Conservation (phyloP, 2,113 vertebrate genomes). For the Corythaixoides concolor region DNA sequence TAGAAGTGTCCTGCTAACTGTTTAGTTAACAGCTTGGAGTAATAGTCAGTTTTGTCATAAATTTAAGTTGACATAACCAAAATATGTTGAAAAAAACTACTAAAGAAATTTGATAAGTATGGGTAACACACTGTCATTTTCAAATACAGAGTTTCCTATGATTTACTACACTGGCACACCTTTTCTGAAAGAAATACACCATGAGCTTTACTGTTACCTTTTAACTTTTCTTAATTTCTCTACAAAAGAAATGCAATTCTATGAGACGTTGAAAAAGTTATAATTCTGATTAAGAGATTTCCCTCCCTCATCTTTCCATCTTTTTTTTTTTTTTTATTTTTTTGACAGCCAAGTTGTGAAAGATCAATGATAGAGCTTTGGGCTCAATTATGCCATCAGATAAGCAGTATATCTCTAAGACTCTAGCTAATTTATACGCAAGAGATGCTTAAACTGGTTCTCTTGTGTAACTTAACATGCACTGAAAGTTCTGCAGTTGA, state of each 20-base stretch:
- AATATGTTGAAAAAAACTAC: not conserved
- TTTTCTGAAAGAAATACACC: not conserved
- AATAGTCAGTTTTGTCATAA: not conserved
- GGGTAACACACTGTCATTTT: not conserved
- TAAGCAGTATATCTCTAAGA: conserved; percentile 3
- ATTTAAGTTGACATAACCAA: not conserved
- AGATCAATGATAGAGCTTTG: conserved; percentile 12
- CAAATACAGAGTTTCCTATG: not conserved
- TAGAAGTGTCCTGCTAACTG: not conserved
- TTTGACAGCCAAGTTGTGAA: not conserved
- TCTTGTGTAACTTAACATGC: conserved; percentile 39
- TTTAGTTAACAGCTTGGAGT: not conserved
- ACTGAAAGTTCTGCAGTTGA: conserved; percentile 37
- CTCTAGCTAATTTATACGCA: conserved; percentile 59
- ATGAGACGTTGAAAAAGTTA: not conserved
- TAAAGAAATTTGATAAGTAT: not conserved
- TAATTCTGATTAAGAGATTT: not conserved
- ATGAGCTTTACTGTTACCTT: not conserved
- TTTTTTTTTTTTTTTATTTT: not conserved
- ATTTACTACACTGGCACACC: not conserved
- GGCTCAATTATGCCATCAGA: conserved; percentile 43
- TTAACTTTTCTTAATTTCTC: not conserved
- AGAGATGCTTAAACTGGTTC: conserved; percentile 47
- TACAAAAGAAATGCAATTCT: not conserved
- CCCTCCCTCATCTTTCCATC: not conserved